Evolutionary conservation across 2,888 invertebrate genomes (phyloP), one percentile per base, ranked within the genome.

Genomic region (Erebia ligea): DNA sequence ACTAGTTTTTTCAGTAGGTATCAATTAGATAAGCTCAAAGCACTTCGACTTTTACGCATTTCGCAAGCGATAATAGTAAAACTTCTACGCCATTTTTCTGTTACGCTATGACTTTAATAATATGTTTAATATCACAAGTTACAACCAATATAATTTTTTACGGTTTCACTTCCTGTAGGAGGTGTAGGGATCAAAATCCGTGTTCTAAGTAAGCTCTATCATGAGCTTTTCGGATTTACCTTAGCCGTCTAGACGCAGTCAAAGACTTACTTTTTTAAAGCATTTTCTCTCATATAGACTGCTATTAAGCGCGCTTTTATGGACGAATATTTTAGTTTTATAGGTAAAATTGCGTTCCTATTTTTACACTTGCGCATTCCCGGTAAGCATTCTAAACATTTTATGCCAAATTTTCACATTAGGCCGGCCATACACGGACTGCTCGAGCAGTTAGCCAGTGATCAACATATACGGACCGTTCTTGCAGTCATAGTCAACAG

Each of bases 171-270:
- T 13, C 34, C 21, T 19, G 9, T 34, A 52, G 25, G 63, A 19
- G 4, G 34, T 45, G 21, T 34, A 6, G 52, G 52, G 64, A 64
- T 64, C 64, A 52, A 64, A 64, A 64, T 64, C 42, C 42, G 34
- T 17, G 64, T 64, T 64, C 13, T 42, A 58, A 58, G 48, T 58
- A 67, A 67, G 67, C 67, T 58, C 48, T 10, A 67, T 58, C 58
- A 67, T 67, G 54, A 67, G 67, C 57, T 65, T 64, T 54, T 2
- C 40, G 65, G 65, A 65, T 65, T 56, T 65, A 65, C 42, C 56
- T 58, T 58, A 66, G 56, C 45, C 21, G 57, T 67, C 67, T 67
- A 67, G 67, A 67, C 67, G 42, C 48, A 48, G 54, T 58, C 34
- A 58, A 56, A 57, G 45, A 58, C 67, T 67, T 58, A 58, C 17